phyloP scores from a whole-genome alignment of 2,113 vertebrate genomes.

The Lipophrys pholis region DNA sequence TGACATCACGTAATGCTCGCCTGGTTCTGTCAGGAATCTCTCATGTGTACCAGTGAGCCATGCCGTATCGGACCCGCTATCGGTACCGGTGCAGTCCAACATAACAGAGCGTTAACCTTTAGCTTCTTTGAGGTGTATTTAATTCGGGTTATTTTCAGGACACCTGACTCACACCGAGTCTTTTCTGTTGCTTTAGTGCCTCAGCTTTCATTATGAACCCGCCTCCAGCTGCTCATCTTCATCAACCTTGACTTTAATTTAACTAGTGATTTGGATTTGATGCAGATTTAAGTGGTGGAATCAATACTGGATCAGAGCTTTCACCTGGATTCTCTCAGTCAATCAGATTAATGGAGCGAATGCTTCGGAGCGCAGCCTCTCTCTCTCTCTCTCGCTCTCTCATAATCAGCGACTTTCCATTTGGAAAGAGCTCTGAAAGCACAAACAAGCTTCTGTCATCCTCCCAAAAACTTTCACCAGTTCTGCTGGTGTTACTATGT shows the following conservation, averaged over 20 bases:
- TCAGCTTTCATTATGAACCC: slow-evolving; percentile 12
- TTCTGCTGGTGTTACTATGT: slow-evolving; percentile 18
- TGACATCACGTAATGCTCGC: too few relatives aligned
- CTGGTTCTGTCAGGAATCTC: too few relatives aligned
- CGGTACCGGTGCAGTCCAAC: too few relatives aligned
- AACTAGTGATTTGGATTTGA: slow-evolving; percentile 49
- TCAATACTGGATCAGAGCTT: slow-evolving; percentile 51
- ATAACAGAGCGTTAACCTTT: too few relatives aligned
- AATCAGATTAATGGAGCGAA: slow-evolving; percentile 62
- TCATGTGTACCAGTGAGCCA: too few relatives aligned
- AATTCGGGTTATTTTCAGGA: slow-evolving; percentile 6
- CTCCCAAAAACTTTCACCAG: slow-evolving; percentile 39
- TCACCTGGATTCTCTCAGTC: slow-evolving; percentile 60
- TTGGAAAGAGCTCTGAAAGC: slow-evolving; percentile 26
- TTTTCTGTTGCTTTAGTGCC: not conserved
- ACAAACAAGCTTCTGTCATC: slow-evolving; percentile 49
- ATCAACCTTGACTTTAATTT: slow-evolving; percentile 58
- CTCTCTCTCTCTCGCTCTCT: not conserved
- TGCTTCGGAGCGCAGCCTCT: slow-evolving; percentile 22
- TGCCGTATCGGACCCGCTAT: too few relatives aligned
- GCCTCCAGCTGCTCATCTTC: slow-evolving; percentile 29
- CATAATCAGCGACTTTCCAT: slow-evolving; percentile 28
- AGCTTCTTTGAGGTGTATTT: not conserved
- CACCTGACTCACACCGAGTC: not conserved
- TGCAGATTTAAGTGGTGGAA: slow-evolving; percentile 41